Conservation (phyloP, 2,113 vertebrate genomes). For the Neofelis nebulosa region DNA sequence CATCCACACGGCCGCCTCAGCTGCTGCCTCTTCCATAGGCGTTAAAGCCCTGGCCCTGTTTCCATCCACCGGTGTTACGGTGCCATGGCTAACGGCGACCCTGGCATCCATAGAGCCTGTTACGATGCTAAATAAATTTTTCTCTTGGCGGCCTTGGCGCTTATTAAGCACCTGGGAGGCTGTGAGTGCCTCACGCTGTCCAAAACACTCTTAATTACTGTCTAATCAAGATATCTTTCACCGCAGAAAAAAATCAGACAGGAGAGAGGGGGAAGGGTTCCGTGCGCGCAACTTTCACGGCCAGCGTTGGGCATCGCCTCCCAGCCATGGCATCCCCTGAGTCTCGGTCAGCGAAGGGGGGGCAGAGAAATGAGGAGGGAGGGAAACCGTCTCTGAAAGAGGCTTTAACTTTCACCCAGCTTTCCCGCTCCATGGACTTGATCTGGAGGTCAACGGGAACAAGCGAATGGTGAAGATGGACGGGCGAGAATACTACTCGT, state of each 20-base stretch:
- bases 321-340: slow-evolving; percentile 54
- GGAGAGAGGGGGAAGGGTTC: slow-evolving; percentile 33
- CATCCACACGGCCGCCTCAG: fast-evolving
- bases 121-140: slow-evolving; percentile 76
- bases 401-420: neutral
- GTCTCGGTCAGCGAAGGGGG: slow-evolving; percentile 60
- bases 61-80: neutral
- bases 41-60: neutral
- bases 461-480: neutral
- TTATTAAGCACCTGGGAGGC: slow-evolving; percentile 81
- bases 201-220: slow-evolving; percentile 81
- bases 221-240: slow-evolving; percentile 81
- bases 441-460: neutral
- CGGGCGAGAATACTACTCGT: neutral
- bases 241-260: neutral
- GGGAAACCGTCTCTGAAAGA: neutral
- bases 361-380: neutral
- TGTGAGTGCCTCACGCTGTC: slow-evolving; percentile 64
- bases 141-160: slow-evolving; percentile 76
- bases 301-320: neutral
- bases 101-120: slow-evolving; percentile 45
- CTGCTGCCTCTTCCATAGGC: neutral
- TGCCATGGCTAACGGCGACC: neutral
- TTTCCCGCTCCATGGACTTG: neutral
- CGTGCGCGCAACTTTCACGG: slow-evolving; percentile 28